Evolutionary conservation across 2,797 vertebrate species (phyloP), one percentile per base, ranked within the genome.

Genomic region (Crocodylus rhombifer): DNA sequence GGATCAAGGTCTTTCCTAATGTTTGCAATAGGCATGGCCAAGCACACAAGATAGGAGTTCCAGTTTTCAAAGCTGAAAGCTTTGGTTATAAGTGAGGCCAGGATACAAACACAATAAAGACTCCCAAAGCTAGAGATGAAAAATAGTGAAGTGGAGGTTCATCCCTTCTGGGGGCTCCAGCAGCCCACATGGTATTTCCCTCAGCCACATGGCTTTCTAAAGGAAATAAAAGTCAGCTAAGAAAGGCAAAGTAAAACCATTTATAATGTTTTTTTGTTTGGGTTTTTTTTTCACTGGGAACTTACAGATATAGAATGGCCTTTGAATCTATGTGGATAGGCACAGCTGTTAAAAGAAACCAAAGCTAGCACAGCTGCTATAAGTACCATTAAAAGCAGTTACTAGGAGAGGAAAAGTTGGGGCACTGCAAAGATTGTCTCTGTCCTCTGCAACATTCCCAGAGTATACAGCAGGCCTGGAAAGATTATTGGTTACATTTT

Each of bases 71-170:
- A 3, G 23, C 36, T 26, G 4, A 5, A 73, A 33, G 3, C 11
- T 0, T 21, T 26, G 36, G 14, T 73, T 1, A 64, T 5, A 25
- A 21, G 3, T 63, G 67, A 6, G 1, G 1, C 20, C 67, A 0
- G 33, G 18, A 23, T 71, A 7, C 5, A 61, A 58, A 77, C 3
- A 6, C 87, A 36, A 18, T 73, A 86, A 74, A 51, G 42, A 89
- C 36, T 13, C 3, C 62, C 3, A 56, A 62, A 87, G 16, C 2
- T 74, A 89, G 42, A 60, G 20, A 51, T 51, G 42, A 60, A 60
- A 60, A 60, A 60, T 16, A 21, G 58, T 16, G 58, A 21, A 7
- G 58, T 16, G 58, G 42, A 51, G 42, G 42, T 51, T 10, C 42
- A 51, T 51, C 42, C 42, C 42, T 11, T 51, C 10, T 10, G 42